Conservation (phyloP, 2,888 invertebrate genomes). For the Acanthopleura granulata region DNA sequence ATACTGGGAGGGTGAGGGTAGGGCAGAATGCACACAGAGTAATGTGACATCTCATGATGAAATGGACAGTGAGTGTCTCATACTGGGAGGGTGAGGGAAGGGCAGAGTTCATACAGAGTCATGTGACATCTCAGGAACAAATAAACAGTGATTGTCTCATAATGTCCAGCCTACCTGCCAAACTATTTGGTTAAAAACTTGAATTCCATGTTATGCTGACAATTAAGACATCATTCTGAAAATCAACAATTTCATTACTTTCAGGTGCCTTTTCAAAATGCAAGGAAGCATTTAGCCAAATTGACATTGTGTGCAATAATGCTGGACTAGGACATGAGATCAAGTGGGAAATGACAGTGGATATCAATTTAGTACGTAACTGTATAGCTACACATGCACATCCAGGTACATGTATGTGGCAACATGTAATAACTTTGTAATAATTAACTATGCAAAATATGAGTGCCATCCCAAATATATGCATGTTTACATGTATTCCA, state of each 20-base stretch:
- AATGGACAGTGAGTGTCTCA: slow-evolving; percentile 33
- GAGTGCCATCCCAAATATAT: too few species aligned
- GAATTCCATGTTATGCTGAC: too few species aligned
- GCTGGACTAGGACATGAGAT: slow-evolving; percentile 74
- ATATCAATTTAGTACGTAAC: slow-evolving; percentile 79
- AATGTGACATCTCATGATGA: slow-evolving; percentile 34
- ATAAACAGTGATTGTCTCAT: slow-evolving; percentile 33
- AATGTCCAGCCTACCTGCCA: too few species aligned
- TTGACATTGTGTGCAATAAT: slow-evolving; percentile 85
- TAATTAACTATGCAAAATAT: too few species aligned
- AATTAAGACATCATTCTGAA: too few species aligned
- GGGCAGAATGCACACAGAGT: slow-evolving; percentile 44
- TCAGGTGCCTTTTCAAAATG: slow-evolving; percentile 48
- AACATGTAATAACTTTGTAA: too few species aligned
- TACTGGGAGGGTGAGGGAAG: slow-evolving; percentile 45
- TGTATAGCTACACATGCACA: slow-evolving; percentile 9
- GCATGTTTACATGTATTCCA: too few species aligned
- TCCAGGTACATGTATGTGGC: too few species aligned
- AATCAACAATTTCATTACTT: slow-evolving; percentile 30
- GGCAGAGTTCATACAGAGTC: slow-evolving; percentile 49
- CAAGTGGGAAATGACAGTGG: slow-evolving; percentile 46
- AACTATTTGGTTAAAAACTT: too few species aligned
- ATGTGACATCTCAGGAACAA: slow-evolving; percentile 45
- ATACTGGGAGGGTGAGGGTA: slow-evolving; percentile 45
- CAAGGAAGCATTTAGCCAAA: slow-evolving; percentile 77